Base-by-base conservation (phyloP, 37 sponge, comb jelly and placozoan genomes). In the Haliclona indistincta region DNA sequence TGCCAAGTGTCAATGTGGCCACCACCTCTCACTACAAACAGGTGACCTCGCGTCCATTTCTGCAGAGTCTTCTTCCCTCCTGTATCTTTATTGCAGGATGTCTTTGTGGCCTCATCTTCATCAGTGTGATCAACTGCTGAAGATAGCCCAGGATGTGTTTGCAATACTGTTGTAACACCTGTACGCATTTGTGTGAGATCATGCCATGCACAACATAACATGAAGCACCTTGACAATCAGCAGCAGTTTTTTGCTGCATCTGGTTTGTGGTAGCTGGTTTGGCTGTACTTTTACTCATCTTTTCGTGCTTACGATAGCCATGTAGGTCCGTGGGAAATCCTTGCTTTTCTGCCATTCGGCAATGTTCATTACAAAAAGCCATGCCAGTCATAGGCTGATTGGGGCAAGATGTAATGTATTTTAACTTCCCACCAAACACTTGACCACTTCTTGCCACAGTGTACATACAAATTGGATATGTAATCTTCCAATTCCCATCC, bases 1-100 rank as follows among this genome's bases (percentile, higher is more conserved):
- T 68, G 79, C 79, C 79, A 78, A 41, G 38, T 68, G 22, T 78
- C 70, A 32, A 72, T 72, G 20, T 72, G 73, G 7, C 73, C 56
- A 52, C 73, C 73, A 53, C 73, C 73, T 47, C 73, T 26, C 13
- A 72, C 73, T 7, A 51, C 5, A 42, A 72, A 72, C 15, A 51
- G 49, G 19, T 30, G 49, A 2, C 73, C 73, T 19, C 73, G 55
- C 4, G 56, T 72, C 73, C 73, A 72, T 20, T 54, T 51, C 37
- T 72, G 73, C 3, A 72, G 36, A 4, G 3, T 25, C 26, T 26
- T 72, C 37, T 13, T 51, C 4, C 22, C 56, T 32, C 73, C 73
- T 32, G 73, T 72, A 15, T 72, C 56, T 30, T 72, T 72, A 36
- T 72, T 72, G 73, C 73, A 72, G 2, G 20, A 15, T 54, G 73